These are phyloP conservation scores for Acanthisitta chloris DNA, from an alignment of 2,113 vertebrate genomes.

Conservation along the genomic window DNA sequence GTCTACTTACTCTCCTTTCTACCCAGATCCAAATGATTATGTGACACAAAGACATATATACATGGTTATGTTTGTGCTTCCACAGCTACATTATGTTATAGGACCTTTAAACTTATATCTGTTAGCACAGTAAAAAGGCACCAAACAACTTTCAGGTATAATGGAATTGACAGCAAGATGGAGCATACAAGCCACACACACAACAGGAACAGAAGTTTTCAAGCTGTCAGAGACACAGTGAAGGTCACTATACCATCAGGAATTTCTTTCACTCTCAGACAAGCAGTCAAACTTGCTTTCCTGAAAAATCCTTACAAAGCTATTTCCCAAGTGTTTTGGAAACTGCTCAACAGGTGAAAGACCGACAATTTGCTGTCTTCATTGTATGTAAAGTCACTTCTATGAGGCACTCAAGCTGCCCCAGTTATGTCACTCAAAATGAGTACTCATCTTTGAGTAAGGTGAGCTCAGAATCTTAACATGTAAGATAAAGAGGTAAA, in stretches of 20 bases:
- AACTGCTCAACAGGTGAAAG: not conserved
- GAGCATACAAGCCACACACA: not conserved
- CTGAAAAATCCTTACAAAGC: not conserved
- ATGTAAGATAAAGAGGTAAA: conserved; percentile 1
- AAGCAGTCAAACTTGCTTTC: not conserved
- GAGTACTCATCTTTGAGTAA: not conserved
- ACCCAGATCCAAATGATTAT: not conserved
- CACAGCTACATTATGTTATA: not conserved
- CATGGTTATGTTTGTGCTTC: not conserved
- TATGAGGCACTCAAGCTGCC: not conserved
- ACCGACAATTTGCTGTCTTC: not conserved
- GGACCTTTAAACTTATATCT: not conserved
- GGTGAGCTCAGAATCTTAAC: not conserved
- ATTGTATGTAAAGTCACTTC: not conserved
- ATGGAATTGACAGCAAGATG: not conserved
- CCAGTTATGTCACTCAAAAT: not conserved
- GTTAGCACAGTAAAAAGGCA: conserved; percentile 2
- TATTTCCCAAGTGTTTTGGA: not conserved
- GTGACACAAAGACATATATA: not conserved
- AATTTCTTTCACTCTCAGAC: not conserved
- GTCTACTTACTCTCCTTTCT: not conserved
- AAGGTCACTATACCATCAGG: not conserved
- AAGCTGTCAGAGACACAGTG: not conserved
- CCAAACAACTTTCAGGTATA: not conserved
- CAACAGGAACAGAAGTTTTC: not conserved